These are phyloP conservation scores for Sakesphorus luctuosus DNA, from an alignment of 2,113 vertebrate species.

Conservation along the genomic window DNA sequence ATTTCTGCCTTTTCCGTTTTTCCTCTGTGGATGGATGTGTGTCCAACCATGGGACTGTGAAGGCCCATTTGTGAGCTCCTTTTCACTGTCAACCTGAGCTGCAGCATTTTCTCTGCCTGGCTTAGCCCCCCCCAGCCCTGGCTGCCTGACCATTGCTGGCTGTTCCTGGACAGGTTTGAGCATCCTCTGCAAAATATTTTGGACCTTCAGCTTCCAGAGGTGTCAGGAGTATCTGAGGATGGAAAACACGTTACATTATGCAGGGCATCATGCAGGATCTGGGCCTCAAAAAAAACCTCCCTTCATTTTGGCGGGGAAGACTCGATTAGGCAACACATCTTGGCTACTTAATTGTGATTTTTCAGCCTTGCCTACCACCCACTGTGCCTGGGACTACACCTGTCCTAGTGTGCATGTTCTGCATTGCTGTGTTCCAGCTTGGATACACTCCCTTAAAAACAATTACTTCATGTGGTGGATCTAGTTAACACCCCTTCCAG, in stretches of 20 bases:
- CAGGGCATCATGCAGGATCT: background rate
- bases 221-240: background rate
- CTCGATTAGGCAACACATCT: background rate
- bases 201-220: background rate
- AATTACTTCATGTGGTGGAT: slow-evolving; percentile 28
- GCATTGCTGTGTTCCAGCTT: slow-evolving; percentile 25
- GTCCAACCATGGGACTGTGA: background rate
- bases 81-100: background rate
- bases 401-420: slow-evolving; percentile 22
- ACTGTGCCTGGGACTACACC: slow-evolving; percentile 48
- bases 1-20: background rate
- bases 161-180: background rate
- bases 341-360: slow-evolving; percentile 33
- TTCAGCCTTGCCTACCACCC: slow-evolving; percentile 43
- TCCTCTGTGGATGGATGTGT: accelerated
- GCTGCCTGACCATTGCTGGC: background rate
- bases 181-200: background rate
- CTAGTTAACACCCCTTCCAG: slow-evolving; percentile 20
- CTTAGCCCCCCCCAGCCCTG: background rate
- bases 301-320: background rate
- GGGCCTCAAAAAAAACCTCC: background rate
- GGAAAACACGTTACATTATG: background rate
- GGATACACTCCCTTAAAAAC: slow-evolving; percentile 63
- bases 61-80: background rate
- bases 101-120: background rate